Evolutionary conservation across 2,113 vertebrate species (phyloP), one percentile per base, ranked within the genome.

Genomic region (Scytalopus superciliaris): DNA sequence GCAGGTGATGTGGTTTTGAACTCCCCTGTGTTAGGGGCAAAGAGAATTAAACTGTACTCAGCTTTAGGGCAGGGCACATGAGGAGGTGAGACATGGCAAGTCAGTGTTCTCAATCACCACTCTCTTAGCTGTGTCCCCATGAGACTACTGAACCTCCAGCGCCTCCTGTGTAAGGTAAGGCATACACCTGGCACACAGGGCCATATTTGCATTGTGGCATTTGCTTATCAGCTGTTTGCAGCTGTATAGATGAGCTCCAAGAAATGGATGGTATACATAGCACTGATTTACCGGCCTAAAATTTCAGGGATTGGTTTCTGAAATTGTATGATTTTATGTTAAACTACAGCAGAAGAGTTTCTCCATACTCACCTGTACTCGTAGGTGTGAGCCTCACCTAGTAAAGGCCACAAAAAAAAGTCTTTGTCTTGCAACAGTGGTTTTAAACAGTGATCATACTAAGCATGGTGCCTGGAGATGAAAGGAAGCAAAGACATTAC

Each of bases 401-500:
- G 9, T 49, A 30, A 63, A 78, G 49, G 60, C 8, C 7, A 24
- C 66, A 40, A 53, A 88, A 45, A 59, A 27, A 3, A n/a, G 25
- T 50, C 40, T 66, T 55, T 72, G 14, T 74, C 74, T 94, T 80
- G 42, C 28, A 82, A 30, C 13, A 45, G 33, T 22, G 80, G 19
- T 25, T 87, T 90, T 63, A 59, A 86, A 57, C 21, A 52, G 42
- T 33, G 42, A 55, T 62, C 31, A 19, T 19, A 64, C 40, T 64
- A 53, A 94, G 35, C 66, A 11, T 19, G 42, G 50, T 60, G 35
- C 45, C 78, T 64, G 84, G 81, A 79, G 92, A 84, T 62, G 56
- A 92, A 91, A 84, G 47, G 59, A 64, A 89, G 57, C 56, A 52
- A 40, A 87, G 85, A 76, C 19, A 59, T 84, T 59, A 24, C 39